Conservation (phyloP, 2,888 invertebrate species). For the Notocelia uddmanniana region DNA sequence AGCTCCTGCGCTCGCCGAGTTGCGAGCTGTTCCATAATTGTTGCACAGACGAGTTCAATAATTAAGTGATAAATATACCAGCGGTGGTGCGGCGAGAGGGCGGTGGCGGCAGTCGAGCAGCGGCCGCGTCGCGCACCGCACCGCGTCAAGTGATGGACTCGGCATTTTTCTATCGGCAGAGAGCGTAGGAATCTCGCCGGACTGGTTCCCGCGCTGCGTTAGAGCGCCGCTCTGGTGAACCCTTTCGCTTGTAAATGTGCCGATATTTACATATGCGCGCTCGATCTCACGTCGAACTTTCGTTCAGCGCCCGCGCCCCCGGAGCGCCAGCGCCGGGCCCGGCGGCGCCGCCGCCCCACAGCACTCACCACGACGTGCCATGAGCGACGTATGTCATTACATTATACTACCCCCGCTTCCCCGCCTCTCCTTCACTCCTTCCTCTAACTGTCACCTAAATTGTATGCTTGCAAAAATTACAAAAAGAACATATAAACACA, state of each 20-base stretch:
- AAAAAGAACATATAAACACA: not conserved
- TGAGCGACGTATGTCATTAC: conserved; percentile 78
- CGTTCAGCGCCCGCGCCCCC: conserved; percentile 81
- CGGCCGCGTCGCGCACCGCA: conserved; percentile 81
- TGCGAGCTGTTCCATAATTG: conserved; percentile 78
- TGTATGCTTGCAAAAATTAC: conserved; percentile 5
- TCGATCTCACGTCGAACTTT: conserved; percentile 84
- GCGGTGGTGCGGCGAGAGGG: conserved; percentile 77
- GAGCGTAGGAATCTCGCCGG: conserved; percentile 88
- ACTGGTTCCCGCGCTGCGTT: conserved; percentile 87
- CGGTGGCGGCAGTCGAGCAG: conserved; percentile 80
- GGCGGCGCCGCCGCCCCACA: conserved; percentile 69
- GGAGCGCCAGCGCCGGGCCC: conserved; percentile 68
- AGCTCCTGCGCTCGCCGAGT: conserved; percentile 62
- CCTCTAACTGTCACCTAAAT: conserved; percentile 12
- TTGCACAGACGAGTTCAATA: conserved; percentile 83
- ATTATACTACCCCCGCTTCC: conserved; percentile 1
- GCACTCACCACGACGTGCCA: conserved; percentile 75
- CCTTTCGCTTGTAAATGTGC: conserved; percentile 86
- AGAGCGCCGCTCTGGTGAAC: conserved; percentile 86
- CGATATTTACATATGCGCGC: conserved; percentile 86
- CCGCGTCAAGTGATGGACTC: conserved; percentile 80
- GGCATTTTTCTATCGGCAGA: conserved; percentile 86
- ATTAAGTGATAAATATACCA: conserved; percentile 85
- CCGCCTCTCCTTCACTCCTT: conserved; percentile 11